Evolutionary conservation across 2,113 vertebrate genomes (phyloP), one percentile per base, ranked within the genome.

Genomic region (Microcebus jonahi): DNA sequence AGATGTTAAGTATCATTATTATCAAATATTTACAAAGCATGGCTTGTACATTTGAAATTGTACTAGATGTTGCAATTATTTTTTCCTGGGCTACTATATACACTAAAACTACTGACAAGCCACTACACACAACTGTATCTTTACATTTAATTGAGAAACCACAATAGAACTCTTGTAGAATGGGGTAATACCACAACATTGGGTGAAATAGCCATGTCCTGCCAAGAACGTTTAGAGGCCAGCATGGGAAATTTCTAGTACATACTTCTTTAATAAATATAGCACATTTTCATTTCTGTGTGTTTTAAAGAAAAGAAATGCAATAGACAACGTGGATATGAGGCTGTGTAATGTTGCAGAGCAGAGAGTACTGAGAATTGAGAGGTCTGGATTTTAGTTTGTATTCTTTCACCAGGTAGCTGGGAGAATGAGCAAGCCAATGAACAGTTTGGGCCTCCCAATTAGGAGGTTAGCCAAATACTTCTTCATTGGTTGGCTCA

Each of bases 11-110:
- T 8, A 77, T 27, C 3, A 39, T 73, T 36, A 45, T 67, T 31
- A 77, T 88, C 67, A 91, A 90, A 90, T 75, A 95, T 95, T 96
- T 95, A 86, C 8, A 55, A 6, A 93, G 27, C 61, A 27, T 59
- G 10, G 1, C 21, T 65, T 89, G 23, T 90, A 13, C 57, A 88
- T 67, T 73, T 94, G 71, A 71, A 91, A 42, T 34, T 80, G 42
- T 96, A 76, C 13, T 84, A 75, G 39, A 73, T 34, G 14, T 63
- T 80, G 55, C 68, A 21, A 80, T 94, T 85, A 25, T 34, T 92
- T 75, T 71, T 67, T 61, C n/a, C 6, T 63, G 65, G 36, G 42
- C 27, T 48, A 36, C 45, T 27, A 7, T 13, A 27, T 57, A 50
- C 13, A 45, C 42, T 55, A 34, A 77, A 86, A 82, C 42, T 93